Percentiles rank a stretch among this genome's conserved stretches.
Evolutionary conservation across 1,140 invertebrate species (phyloP).

Genomic region (Episyrphus balteatus): DNA sequence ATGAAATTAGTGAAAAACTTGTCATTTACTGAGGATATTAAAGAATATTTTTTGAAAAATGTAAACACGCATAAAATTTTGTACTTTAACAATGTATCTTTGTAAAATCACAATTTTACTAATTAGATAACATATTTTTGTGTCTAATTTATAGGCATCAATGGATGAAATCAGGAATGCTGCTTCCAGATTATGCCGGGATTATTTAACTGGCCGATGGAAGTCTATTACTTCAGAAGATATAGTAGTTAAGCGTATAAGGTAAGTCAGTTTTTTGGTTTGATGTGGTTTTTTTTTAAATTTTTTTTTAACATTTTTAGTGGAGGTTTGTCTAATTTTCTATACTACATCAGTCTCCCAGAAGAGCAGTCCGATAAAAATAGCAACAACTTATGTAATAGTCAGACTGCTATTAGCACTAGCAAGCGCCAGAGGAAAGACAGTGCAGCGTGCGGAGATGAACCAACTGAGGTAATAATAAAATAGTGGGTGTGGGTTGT

Average conservation of each 20-base stretch:
- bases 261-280: slow-evolving; percentile 41
- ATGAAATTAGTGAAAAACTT: too few relatives aligned
- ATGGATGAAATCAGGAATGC: slow-evolving; percentile 61
- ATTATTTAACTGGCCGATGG: slow-evolving; percentile 80
- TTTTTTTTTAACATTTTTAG: slow-evolving; percentile 41
- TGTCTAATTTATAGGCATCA: slow-evolving; percentile 19
- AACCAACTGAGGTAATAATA: too few relatives aligned
- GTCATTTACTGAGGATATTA: too few relatives aligned
- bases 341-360: slow-evolving; percentile 68
- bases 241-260: slow-evolving; percentile 68
- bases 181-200: slow-evolving; percentile 73
- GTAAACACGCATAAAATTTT: too few relatives aligned
- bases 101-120: too few relatives aligned
- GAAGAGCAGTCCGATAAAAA: slow-evolving; percentile 31
- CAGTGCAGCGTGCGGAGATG: slow-evolving; percentile 10
- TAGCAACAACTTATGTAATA: neutral
- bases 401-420: slow-evolving; percentile 11
- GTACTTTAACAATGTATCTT: too few relatives aligned
- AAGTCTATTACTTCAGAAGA: slow-evolving; percentile 63
- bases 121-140: too few relatives aligned
- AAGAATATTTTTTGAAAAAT: too few relatives aligned
- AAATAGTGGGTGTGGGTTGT: neutral
- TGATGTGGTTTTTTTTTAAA: neutral
- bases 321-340: slow-evolving; percentile 66
- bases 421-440: slow-evolving; percentile 10